Evolutionary conservation across 2,888 invertebrate species (phyloP), one percentile per base, ranked within the genome.

Genomic region (Mechanitis mazaeus): DNA sequence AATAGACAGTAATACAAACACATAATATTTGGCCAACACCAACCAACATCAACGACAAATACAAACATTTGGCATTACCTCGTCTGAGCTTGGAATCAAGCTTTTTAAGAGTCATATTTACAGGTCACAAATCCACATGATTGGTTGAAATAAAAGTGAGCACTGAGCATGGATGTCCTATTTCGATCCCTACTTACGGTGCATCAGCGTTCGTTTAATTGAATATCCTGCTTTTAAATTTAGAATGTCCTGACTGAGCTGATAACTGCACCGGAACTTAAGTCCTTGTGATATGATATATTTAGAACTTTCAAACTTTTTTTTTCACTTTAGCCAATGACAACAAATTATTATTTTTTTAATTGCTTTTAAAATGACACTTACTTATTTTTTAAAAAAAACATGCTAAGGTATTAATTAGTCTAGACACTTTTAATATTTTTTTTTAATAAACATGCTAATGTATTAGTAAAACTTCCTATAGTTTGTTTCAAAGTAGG

Each of bases 191-290:
- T 85, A 79, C 83, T 87, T 85, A 85, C 77, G 73, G 79, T 81
- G 81, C 83, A 86, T 85, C 85, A 82, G 84, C 80, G 79, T 76
- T 75, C 70, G 78, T 80, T 83, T 83, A 87, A 89, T 89, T 88
- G 80, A 88, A 89, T 87, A 81, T 89, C 89, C 89, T 85, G 87
- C 79, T 83, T 87, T 82, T 84, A 84, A 81, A 88, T 86, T 72
- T 70, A 74, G 73, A 70, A 66, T 67, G 68, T 69, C 66, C 67
- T 63, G 67, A 61, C 67, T 61, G 68, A 65, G 59, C 59, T 45
- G 59, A 55, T 20, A 56, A 42, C 6, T 42, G 42, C 9, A 42
- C 60, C 60, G 63, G 60, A 63, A 63, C 46, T 28, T 54, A 58
- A 38, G 12, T 47, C 59, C 42, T 42, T 65, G 46, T 64, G 61